These are phyloP conservation scores for Zhengitettix transpicula DNA, from an alignment of 2,888 invertebrate genomes.

Conservation along the genomic window DNA sequence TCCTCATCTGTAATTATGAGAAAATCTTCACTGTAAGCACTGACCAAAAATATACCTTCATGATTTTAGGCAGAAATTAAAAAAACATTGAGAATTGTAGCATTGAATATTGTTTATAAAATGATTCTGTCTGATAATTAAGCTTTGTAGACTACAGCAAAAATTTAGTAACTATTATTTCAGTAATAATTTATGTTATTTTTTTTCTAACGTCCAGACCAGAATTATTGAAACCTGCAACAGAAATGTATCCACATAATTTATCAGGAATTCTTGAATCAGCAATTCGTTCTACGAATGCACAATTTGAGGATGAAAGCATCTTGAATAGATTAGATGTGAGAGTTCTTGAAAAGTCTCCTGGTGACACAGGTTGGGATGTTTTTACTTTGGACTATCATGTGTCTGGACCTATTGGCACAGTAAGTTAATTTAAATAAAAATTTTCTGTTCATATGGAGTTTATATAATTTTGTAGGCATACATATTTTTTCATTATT, in stretches of 20 bases:
- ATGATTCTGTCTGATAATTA: too few relatives aligned
- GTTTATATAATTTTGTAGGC: too few relatives aligned
- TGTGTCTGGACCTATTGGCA: constrained; percentile 76
- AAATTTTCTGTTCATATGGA: background rate
- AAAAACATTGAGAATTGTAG: too few relatives aligned
- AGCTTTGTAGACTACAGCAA: background rate
- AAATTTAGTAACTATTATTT: background rate
- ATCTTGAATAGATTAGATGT: constrained; percentile 78
- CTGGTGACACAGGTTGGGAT: constrained; percentile 77
- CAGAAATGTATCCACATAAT: constrained; percentile 74
- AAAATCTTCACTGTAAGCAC: too few relatives aligned
- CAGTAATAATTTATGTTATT: background rate
- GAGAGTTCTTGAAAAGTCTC: constrained; percentile 42
- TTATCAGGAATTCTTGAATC: constrained; percentile 70
- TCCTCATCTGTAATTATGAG: too few relatives aligned
- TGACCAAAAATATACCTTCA: too few relatives aligned
- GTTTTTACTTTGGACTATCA: constrained; percentile 76
- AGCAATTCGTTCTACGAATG: constrained; percentile 79
- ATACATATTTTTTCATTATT: too few relatives aligned
- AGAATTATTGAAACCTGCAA: constrained; percentile 74
- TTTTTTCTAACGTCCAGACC: constrained; percentile 36
- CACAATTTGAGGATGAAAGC: constrained; percentile 84
- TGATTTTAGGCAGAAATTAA: too few relatives aligned
- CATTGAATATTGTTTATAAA: too few relatives aligned
- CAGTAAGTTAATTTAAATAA: constrained; percentile 31